Percentiles rank a stretch among this genome's conserved stretches.
Conservation (phyloP, 1,140 invertebrate species). For the Onthophagus taurus region DNA sequence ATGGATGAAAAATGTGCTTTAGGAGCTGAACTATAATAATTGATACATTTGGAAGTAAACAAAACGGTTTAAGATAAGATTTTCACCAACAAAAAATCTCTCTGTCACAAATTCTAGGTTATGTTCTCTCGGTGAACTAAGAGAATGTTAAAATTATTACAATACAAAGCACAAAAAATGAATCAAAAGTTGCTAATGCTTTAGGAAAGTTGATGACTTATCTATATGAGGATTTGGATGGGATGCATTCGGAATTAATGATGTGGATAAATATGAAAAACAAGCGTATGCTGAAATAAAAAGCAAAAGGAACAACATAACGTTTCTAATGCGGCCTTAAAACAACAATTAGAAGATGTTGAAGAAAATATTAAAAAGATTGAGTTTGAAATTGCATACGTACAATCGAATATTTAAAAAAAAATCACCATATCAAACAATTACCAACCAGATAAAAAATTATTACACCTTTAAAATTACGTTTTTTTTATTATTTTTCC, state of each 20-base stretch:
- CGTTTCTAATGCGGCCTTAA: conserved; percentile 57
- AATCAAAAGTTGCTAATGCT: conserved; percentile 71
- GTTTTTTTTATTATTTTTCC: too few relatives aligned
- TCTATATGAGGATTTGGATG: conserved; percentile 89
- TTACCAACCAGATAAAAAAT: too few relatives aligned
- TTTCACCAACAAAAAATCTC: too few relatives aligned
- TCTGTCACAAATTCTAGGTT: too few relatives aligned
- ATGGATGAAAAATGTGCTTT: too few relatives aligned
- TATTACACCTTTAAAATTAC: too few relatives aligned
- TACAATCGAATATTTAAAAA: conserved; percentile 29
- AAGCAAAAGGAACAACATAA: conserved; percentile 64
- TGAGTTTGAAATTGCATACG: conserved; percentile 32
- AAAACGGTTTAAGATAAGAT: too few relatives aligned
- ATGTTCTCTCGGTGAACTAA: too few relatives aligned
- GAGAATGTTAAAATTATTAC: too few relatives aligned
- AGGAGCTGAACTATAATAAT: too few relatives aligned
- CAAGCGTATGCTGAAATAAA: conserved; percentile 57
- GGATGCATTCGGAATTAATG: conserved; percentile 83
- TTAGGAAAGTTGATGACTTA: conserved; percentile 87
- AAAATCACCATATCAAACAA: conserved; percentile 33
- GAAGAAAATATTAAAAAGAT: conserved; percentile 58
- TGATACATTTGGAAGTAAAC: too few relatives aligned
- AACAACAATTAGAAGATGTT: conserved; percentile 54
- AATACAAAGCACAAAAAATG: conserved; percentile 23
- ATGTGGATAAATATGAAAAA: conserved; percentile 73